Evolutionary conservation across 2,888 invertebrate genomes (phyloP).

Genomic region (Kuschelorhynchus macadamiae): DNA sequence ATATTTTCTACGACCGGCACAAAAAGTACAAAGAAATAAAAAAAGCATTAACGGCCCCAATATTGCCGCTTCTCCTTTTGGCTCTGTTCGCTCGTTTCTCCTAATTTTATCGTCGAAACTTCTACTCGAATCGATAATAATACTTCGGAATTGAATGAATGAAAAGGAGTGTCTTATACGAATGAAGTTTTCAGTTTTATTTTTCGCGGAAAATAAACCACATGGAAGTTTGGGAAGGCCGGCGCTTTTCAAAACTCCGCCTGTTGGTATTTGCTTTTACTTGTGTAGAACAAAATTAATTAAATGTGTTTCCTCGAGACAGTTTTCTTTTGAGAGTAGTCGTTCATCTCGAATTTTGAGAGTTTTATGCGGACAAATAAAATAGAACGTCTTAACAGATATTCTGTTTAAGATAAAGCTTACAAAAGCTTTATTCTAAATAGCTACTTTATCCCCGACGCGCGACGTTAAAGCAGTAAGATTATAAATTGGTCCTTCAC

Average conservation of each 20-base stretch:
- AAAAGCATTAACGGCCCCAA: slow-evolving; percentile 22
- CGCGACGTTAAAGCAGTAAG: too few species aligned
- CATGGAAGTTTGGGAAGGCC: slow-evolving; percentile 8
- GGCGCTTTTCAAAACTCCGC: slow-evolving; percentile 4
- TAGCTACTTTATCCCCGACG: too few species aligned
- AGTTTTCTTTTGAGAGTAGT: background rate
- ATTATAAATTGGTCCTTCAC: too few species aligned
- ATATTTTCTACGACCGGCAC: slow-evolving; percentile 22
- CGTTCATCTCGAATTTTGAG: too few species aligned
- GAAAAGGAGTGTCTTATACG: slow-evolving; percentile 22
- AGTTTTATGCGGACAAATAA: too few species aligned
- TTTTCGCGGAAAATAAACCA: slow-evolving; percentile 20
- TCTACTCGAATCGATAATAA: slow-evolving; percentile 21
- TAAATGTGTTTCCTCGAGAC: background rate
- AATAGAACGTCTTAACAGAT: too few species aligned
- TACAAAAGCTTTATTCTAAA: too few species aligned
- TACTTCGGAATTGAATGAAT: slow-evolving; percentile 5
- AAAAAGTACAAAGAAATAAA: slow-evolving; percentile 26
- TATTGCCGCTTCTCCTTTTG: slow-evolving; percentile 16
- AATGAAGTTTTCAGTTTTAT: slow-evolving; percentile 12
- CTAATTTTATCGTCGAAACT: slow-evolving; percentile 21
- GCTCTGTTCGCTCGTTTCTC: slow-evolving; percentile 16
- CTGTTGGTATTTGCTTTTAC: slow-evolving; percentile 1
- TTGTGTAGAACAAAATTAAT: background rate
- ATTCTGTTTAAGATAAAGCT: too few species aligned